phyloP scores from a whole-genome alignment of 1,140 invertebrate species.

The Macrotrachela quadricornifera region DNA sequence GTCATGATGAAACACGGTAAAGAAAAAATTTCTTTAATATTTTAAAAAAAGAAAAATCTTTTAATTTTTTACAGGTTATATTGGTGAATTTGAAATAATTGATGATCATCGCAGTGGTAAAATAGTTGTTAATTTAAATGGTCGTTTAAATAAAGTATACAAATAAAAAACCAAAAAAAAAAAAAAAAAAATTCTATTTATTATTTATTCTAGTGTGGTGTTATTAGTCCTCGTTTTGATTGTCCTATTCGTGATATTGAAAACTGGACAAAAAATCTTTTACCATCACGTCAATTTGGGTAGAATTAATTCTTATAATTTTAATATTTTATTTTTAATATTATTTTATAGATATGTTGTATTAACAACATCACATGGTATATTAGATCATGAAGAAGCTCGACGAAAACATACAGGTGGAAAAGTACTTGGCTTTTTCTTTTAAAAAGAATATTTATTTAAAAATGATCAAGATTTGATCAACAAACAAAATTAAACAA shows the following conservation, averaged over 20 bases:
- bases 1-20: conserved; percentile 98
- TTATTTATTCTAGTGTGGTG: conserved; percentile 31
- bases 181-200: neutral
- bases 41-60: too few species aligned
- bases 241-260: conserved; percentile 85
- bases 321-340: neutral
- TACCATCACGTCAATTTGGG: conserved; percentile 98
- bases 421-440: conserved; percentile 99
- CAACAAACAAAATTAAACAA: too few species aligned
- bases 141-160: conserved; percentile 74
- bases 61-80: conserved; percentile 43
- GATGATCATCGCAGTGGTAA: conserved; percentile 96
- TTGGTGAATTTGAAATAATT: conserved; percentile 98
- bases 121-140: conserved; percentile 94
- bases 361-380: conserved; percentile 90
- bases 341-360: conserved; percentile 60
- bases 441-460: conserved; percentile 42
- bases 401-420: conserved; percentile 97
- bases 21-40: too few species aligned
- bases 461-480: too few species aligned
- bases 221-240: conserved; percentile 60
- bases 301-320: conserved; percentile 37
- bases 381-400: conserved; percentile 99
- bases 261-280: conserved; percentile 86
- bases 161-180: neutral